Percentiles rank a stretch among this genome's conserved stretches.
These are phyloP conservation scores for Pecten maximus DNA, from an alignment of 2,888 invertebrate genomes.

Conservation along the genomic window DNA sequence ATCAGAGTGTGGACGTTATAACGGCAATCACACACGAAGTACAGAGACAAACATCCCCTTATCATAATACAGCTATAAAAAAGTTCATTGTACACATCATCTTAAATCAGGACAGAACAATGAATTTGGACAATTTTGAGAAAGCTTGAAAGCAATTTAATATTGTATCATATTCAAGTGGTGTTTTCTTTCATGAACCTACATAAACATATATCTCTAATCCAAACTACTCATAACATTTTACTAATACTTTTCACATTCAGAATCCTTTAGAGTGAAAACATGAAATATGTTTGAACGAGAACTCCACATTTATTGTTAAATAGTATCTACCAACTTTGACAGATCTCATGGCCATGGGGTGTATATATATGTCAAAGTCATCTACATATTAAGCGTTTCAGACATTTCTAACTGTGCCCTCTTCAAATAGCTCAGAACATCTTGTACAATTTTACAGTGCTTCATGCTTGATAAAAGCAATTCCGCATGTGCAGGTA, in stretches of 20 bases:
- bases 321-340: neutral
- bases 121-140: neutral
- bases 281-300: neutral
- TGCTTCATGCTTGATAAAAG: constrained; percentile 1
- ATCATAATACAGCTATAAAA: neutral
- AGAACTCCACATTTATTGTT: neutral
- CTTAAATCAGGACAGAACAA: no score
- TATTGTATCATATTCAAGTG: neutral
- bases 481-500: constrained; percentile 1
- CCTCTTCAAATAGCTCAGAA: neutral
- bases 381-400: neutral
- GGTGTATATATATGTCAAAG: neutral
- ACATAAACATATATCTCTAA: neutral
- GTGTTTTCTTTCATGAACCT: neutral
- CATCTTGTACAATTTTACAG: neutral
- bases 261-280: neutral
- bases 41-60: neutral
- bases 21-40: neutral
- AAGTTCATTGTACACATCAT: no score
- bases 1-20: neutral
- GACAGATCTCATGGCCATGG: neutral
- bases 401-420: neutral
- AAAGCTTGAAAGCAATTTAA: neutral
- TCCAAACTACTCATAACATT: neutral
- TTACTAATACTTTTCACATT: neutral